phyloP scores from a whole-genome alignment of 2,888 invertebrate species.

The Coremacera marginata region DNA sequence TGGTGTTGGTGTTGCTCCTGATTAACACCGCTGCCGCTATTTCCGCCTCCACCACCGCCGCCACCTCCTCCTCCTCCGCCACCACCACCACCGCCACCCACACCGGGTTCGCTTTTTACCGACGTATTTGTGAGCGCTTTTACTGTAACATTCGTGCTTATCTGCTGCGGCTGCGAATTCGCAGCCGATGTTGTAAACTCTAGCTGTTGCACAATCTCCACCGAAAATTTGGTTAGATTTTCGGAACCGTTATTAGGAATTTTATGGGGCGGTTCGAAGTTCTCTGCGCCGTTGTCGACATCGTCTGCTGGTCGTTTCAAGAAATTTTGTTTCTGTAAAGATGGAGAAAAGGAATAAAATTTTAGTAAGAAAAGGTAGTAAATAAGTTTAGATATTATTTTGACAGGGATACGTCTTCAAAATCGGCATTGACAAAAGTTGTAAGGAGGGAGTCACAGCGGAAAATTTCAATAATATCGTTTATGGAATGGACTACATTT shows the following conservation, averaged over 20 bases:
- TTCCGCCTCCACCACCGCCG: slow-evolving; percentile 41
- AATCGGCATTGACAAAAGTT: no score
- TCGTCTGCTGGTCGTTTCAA: slow-evolving; percentile 80
- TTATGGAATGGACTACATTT: no score
- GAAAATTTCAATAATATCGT: no score
- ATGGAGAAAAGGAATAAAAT: slow-evolving; percentile 10
- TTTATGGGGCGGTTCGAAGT: slow-evolving; percentile 81
- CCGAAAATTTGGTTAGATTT: slow-evolving; percentile 83
- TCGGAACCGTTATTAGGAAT: slow-evolving; percentile 71
- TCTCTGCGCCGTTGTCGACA: slow-evolving; percentile 70
- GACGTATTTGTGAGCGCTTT: slow-evolving; percentile 81
- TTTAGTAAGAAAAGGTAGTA: no score
- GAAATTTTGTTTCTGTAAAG: slow-evolving; percentile 85
- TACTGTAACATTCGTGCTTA: slow-evolving; percentile 92
- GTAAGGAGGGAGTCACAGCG: no score
- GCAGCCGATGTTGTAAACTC: slow-evolving; percentile 91
- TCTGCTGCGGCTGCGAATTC: slow-evolving; percentile 89
- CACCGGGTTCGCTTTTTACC: slow-evolving; percentile 68
- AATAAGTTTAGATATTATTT: no score
- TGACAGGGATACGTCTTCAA: no score
- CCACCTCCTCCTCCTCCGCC: slow-evolving; percentile 42
- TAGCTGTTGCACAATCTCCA: slow-evolving; percentile 91
- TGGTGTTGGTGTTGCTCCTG: slow-evolving; percentile 55
- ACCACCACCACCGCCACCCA: slow-evolving; percentile 57
- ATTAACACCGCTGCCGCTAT: slow-evolving; percentile 36